These are phyloP conservation scores for Pogonomyrmex barbatus DNA, from an alignment of 1,140 invertebrate species.

Conservation along the genomic window DNA sequence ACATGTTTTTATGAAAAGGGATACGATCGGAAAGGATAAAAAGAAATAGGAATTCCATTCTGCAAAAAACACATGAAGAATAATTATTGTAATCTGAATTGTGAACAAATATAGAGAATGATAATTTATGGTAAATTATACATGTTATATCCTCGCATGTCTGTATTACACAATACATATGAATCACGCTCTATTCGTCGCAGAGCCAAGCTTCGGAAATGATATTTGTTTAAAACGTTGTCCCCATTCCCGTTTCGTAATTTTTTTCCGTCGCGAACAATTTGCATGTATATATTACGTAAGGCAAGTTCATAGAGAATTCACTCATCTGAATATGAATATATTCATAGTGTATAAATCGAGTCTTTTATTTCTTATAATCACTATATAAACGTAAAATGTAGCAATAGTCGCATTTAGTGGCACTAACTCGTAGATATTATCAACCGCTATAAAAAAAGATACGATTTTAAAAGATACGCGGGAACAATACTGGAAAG, in stretches of 20 bases:
- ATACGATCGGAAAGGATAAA: not conserved
- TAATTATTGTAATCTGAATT: conserved; percentile 60
- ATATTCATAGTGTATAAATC: not conserved
- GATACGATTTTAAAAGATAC: conserved; percentile 21
- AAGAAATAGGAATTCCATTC: conserved; percentile 19
- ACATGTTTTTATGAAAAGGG: not conserved
- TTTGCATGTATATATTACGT: not conserved
- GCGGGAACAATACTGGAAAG: conserved; percentile 21
- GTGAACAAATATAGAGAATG: conserved; percentile 54
- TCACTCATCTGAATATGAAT: not conserved
- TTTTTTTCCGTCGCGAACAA: conserved; percentile 2
- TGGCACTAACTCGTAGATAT: conserved; percentile 14
- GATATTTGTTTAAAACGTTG: conserved; percentile 14
- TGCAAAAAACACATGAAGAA: conserved; percentile 57
- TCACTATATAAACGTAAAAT: conserved; percentile 35
- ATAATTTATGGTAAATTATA: conserved; percentile 57
- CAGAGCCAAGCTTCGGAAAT: conserved; percentile 28
- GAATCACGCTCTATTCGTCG: conserved; percentile 22
- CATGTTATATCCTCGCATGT: conserved; percentile 34
- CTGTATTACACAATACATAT: conserved; percentile 39
- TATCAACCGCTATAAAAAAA: conserved; percentile 32
- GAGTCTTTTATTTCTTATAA: conserved; percentile 13
- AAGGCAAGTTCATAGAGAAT: conserved; percentile 4
- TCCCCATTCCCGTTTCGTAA: not conserved
- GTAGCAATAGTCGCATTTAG: conserved; percentile 25